Evolutionary conservation across 2,888 invertebrate species (phyloP).

Genomic region (Drosophila mercatorum): DNA sequence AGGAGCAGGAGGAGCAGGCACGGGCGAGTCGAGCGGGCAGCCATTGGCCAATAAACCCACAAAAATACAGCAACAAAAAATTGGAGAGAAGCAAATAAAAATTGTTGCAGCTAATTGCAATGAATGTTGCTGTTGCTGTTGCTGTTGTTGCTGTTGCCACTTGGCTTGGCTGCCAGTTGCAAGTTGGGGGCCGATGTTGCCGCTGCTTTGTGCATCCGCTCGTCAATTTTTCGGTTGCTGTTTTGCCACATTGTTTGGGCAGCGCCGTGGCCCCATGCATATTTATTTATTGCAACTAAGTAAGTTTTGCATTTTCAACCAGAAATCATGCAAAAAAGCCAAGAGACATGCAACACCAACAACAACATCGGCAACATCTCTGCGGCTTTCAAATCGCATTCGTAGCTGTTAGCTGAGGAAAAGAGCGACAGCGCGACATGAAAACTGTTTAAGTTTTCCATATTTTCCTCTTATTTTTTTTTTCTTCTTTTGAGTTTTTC

Average conservation of each 20-base stretch:
- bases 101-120: slow-evolving; percentile 60
- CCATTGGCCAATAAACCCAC: slow-evolving; percentile 65
- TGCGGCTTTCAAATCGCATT: slow-evolving; percentile 69
- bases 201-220: slow-evolving; percentile 67
- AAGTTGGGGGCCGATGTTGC: slow-evolving; percentile 45
- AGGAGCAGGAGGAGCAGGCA: neutral
- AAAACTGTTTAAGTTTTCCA: slow-evolving; percentile 69
- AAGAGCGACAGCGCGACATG: slow-evolving; percentile 40
- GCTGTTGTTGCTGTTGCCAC: slow-evolving; percentile 26
- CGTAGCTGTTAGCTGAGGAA: slow-evolving; percentile 70
- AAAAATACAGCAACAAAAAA: slow-evolving; percentile 17
- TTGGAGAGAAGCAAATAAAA: slow-evolving; percentile 55
- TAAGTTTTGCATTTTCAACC: slow-evolving; percentile 73
- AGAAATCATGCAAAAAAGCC: slow-evolving; percentile 72
- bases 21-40: neutral
- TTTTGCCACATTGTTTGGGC: slow-evolving; percentile 67
- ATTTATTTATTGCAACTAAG: slow-evolving; percentile 74
- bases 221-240: slow-evolving; percentile 72
- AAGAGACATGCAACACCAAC: slow-evolving; percentile 64
- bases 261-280: slow-evolving; percentile 68
- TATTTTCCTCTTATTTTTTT: slow-evolving; percentile 46
- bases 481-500: neutral
- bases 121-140: slow-evolving; percentile 39
- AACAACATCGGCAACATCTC: slow-evolving; percentile 45
- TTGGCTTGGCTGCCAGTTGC: slow-evolving; percentile 43